Base-by-base conservation (phyloP, 2,888 invertebrate genomes). In the Iselma pallidipennis region DNA sequence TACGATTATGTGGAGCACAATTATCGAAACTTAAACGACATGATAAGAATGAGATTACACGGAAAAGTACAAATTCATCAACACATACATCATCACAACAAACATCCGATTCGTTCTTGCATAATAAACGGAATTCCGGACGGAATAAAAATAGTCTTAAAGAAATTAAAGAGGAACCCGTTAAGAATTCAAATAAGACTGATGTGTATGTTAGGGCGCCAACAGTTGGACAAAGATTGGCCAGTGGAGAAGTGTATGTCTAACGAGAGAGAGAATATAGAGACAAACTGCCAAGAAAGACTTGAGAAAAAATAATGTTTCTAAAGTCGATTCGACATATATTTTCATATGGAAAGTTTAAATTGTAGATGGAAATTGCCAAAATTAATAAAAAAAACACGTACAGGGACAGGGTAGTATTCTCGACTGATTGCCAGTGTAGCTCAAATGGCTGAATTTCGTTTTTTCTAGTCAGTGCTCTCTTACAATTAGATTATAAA, bases 1-100 rank as follows among this genome's bases (percentile, higher is more conserved):
- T 90, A 56, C 88, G 87, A 73, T 81, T 92, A 52, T 85, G 91
- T 66, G 85, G 86, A 12, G 67, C 76, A n/a, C 75, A 71, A 56
- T 65, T 71, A 54, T 63, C 69, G 37, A 70, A 48, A 60, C 74
- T 66, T 77, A 81, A 79, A 74, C 81, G 83, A 57, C 84, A 84
- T 61, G 71, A 69, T 54, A 76, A 71, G 61, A 74, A 71, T 49
- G 86, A 84, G 33, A 86, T 89, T 76, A 86, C 86, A 66, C 83
- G 89, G 63, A 85, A 88, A 70, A 88, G 88, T 61, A 90, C 74
- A 1, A 76, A 73, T 59, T 77, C 2, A 85, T 89, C 78, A 85
- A 88, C 68, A 85, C 88, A 33, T 25, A 87, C 88, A 0, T 88
- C 88, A 0, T 87, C 88, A 63, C 86, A 87, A 57, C 84, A 85